Evolutionary conservation across 1,140 invertebrate genomes (phyloP), one percentile per base, ranked within the genome.

Genomic region (Hyles vespertilio): DNA sequence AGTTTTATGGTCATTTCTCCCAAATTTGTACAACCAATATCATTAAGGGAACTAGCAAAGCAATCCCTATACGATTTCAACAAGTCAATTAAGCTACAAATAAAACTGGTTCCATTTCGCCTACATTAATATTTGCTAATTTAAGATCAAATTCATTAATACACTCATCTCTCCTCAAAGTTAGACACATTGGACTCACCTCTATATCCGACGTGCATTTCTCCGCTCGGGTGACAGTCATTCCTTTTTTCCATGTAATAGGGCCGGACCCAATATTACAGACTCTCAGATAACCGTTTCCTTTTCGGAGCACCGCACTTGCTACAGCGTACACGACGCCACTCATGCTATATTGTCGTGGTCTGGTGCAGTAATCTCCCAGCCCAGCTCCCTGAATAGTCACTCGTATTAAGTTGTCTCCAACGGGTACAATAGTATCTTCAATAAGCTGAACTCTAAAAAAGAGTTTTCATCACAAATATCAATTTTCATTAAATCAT

Each of bases 1-100:
- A 59, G 59, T 8, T 55, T 54, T 45, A 72, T 72, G 6, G 53
- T 46, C 63, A 72, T 70, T 51, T 61, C 40, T 4, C 59, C 33
- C 58, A 67, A 52, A 44, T 67, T 44, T 11, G 65, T 67, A 53
- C 63, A 65, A 1, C 66, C 66, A 48, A 71, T 47, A 34, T 70
- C 65, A 6, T 51, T 56, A 9, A 51, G 65, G 32, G 11, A 9
- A 22, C 12, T 59, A 4, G 67, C 63, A 56, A 72, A 72, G 7
- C 9, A 64, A 51, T 57, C 1, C 10, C 4, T 46, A 32, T 63
- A 68, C 5, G 40, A 47, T 12, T 62, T 61, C 50, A 65, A 49
- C 11, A 51, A n/a, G n/a, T 3, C 22, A 9, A 51, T n/a, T 33
- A 51, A 34, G 3, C 33, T 3, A 3, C 3, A 10, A 34, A 32